These are phyloP conservation scores for Crax fasciolata DNA, from an alignment of 2,797 vertebrate genomes.

Conservation along the genomic window DNA sequence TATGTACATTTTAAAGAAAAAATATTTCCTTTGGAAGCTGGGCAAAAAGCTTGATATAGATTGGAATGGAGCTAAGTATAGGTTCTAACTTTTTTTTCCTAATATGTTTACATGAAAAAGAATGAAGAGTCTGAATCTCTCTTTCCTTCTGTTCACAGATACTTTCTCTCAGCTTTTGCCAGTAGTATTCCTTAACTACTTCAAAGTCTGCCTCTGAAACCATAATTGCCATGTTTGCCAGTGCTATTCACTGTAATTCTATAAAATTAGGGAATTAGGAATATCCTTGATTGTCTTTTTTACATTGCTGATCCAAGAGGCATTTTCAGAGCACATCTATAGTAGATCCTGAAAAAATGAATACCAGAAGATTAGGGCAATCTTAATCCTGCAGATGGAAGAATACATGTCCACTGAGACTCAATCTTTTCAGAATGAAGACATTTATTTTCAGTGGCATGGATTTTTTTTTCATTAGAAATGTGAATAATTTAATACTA, in stretches of 20 bases:
- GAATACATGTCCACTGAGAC: background rate
- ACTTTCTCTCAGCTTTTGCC: background rate
- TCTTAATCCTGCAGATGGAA: background rate
- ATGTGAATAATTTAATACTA: background rate
- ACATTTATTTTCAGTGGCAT: background rate
- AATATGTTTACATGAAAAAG: background rate
- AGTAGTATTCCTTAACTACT: background rate
- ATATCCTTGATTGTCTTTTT: background rate
- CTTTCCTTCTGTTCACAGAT: background rate
- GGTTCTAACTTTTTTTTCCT: background rate
- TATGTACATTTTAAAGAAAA: background rate
- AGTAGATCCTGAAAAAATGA: background rate
- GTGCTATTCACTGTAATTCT: background rate
- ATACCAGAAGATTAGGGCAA: background rate
- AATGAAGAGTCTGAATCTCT: background rate
- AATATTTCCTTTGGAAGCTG: background rate
- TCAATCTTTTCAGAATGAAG: background rate
- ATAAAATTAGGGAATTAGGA: background rate
- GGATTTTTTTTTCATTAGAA: background rate
- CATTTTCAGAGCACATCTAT: background rate
- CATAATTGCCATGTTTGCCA: background rate
- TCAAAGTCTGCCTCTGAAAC: background rate
- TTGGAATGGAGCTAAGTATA: background rate
- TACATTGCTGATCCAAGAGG: background rate
- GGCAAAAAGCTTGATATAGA: background rate